phyloP scores from a whole-genome alignment of 2,888 invertebrate species.

The Aspidiotus rigidus region DNA sequence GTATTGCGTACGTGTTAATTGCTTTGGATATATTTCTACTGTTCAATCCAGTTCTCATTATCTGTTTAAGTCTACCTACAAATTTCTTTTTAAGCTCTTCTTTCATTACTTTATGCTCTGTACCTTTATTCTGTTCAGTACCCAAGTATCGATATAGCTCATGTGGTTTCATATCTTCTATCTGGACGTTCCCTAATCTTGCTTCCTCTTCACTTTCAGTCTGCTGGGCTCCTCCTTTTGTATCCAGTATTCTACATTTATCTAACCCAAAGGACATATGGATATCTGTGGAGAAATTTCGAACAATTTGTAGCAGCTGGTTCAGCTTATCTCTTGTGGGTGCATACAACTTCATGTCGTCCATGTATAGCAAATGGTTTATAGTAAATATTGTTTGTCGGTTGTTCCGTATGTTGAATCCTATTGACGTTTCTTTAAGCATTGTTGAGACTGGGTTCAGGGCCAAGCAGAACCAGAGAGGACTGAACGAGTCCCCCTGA shows the following conservation, averaged over 20 bases:
- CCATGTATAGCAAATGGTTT: conserved; percentile 37
- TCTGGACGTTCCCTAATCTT: conserved; percentile 13
- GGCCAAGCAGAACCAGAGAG: not conserved
- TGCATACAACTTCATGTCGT: conserved; percentile 37
- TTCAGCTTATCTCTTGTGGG: conserved; percentile 9
- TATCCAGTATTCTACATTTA: conserved; percentile 35
- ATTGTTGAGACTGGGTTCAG: not conserved
- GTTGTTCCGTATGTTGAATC: conserved; percentile 14
- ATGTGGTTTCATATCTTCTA: conserved; percentile 24
- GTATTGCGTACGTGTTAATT: conserved; percentile 35
- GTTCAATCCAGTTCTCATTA: conserved; percentile 27
- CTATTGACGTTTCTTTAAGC: conserved; percentile 11
- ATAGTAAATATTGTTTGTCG: conserved; percentile 16
- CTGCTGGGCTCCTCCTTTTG: conserved; percentile 16
- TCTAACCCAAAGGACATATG: conserved; percentile 36
- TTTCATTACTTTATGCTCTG: conserved; percentile 30
- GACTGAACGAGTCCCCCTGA: not conserved
- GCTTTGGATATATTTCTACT: conserved; percentile 24
- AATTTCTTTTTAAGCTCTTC: conserved; percentile 24
- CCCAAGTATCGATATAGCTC: conserved; percentile 36
- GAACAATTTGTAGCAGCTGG: conserved; percentile 21
- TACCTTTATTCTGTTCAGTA: conserved; percentile 14
- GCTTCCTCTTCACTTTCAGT: conserved; percentile 2
- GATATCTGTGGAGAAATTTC: conserved; percentile 33
- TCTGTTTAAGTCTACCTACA: conserved; percentile 23